Evolutionary conservation across 1,140 invertebrate genomes (phyloP).

Genomic region (Carposina sasakii): DNA sequence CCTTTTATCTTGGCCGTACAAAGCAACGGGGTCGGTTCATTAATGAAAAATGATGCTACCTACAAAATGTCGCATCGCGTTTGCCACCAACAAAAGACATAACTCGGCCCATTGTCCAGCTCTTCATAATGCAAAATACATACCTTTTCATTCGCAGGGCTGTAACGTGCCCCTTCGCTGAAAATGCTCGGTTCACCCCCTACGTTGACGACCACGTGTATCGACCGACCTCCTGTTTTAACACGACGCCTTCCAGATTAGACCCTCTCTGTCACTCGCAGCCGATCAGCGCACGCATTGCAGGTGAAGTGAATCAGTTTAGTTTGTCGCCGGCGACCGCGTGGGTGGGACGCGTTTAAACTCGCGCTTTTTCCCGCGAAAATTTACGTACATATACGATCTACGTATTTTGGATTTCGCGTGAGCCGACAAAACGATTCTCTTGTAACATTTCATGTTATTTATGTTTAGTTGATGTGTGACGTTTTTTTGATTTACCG

Average conservation of each 20-base stretch:
- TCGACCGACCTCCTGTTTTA: slow-evolving; percentile 27
- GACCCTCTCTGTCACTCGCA: slow-evolving; percentile 30
- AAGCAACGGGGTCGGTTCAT: too few species aligned
- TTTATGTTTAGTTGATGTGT: slow-evolving; percentile 33
- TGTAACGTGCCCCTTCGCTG: slow-evolving; percentile 58
- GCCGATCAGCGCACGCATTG: slow-evolving; percentile 65
- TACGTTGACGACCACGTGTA: slow-evolving; percentile 51
- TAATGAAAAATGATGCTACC: slow-evolving; percentile 23
- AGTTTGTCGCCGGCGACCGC: slow-evolving; percentile 42
- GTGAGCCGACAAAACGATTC: background rate
- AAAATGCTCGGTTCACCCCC: slow-evolving; percentile 51
- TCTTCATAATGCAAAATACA: slow-evolving; percentile 51
- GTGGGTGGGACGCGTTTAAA: slow-evolving; percentile 39
- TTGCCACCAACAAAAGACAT: slow-evolving; percentile 35
- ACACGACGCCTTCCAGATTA: slow-evolving; percentile 9
- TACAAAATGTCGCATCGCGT: slow-evolving; percentile 23
- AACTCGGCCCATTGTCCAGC: slow-evolving; percentile 37
- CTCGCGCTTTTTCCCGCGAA: slow-evolving; percentile 51
- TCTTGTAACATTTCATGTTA: slow-evolving; percentile 1
- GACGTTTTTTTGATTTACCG: slow-evolving; percentile 27
- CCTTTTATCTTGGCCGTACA: too few species aligned
- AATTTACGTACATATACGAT: slow-evolving; percentile 46
- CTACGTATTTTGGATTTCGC: background rate
- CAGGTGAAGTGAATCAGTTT: slow-evolving; percentile 52
- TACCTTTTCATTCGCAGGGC: slow-evolving; percentile 53